phyloP scores from a whole-genome alignment of 2,888 invertebrate genomes.

The Spicauda simplicius region DNA sequence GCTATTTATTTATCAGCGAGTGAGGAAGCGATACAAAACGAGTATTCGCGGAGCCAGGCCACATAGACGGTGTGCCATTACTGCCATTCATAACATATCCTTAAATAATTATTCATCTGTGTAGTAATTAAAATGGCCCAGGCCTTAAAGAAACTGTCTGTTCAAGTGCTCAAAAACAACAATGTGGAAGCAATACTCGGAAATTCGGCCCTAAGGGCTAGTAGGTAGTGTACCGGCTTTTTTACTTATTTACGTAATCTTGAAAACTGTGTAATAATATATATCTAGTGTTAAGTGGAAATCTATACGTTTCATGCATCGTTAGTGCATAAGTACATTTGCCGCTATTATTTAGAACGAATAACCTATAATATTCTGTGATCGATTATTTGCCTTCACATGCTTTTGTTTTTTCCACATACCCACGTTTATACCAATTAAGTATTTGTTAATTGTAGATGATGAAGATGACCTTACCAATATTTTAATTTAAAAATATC shows the following conservation, averaged over 20 bases:
- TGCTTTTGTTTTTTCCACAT: background rate
- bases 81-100: background rate
- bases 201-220: slow-evolving; percentile 57
- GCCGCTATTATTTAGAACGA: background rate
- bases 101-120: background rate
- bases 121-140: slow-evolving; percentile 59
- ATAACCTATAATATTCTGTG: background rate
- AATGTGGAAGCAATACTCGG: slow-evolving; percentile 60
- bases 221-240: slow-evolving; percentile 68
- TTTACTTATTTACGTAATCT: slow-evolving; percentile 65
- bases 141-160: slow-evolving; percentile 63
- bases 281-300: background rate
- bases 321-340: background rate
- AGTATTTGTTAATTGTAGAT: too few relatives aligned
- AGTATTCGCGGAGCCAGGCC: too few relatives aligned
- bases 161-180: slow-evolving; percentile 65
- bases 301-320: background rate
- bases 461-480: too few relatives aligned
- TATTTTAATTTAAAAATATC: too few relatives aligned
- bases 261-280: slow-evolving; percentile 24
- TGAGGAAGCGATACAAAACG: too few relatives aligned
- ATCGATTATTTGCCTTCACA: background rate
- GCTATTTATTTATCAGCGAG: background rate
- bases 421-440: background rate
- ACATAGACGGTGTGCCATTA: background rate